Percentiles rank a stretch among this genome's conserved stretches.
Evolutionary conservation across 1,140 invertebrate genomes (phyloP).

Genomic region (Octopus sinensis): DNA sequence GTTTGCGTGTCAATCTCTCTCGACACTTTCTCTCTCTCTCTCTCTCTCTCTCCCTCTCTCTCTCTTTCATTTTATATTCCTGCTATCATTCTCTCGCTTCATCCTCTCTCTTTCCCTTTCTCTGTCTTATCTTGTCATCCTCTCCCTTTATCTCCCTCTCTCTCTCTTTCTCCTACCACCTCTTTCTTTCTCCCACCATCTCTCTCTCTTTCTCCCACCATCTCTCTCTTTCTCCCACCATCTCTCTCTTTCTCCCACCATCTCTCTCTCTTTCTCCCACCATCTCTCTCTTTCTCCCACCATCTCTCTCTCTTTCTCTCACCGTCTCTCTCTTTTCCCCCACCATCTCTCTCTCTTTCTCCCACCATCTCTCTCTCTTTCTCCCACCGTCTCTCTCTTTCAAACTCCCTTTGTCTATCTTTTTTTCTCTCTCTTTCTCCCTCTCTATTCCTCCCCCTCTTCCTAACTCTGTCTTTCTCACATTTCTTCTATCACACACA

Average conservation of each 20-base stretch:
- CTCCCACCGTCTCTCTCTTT: too few species aligned
- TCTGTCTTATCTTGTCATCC: too few species aligned
- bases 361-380: too few species aligned
- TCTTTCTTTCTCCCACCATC: not conserved
- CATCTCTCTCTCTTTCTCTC: not conserved
- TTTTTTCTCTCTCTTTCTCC: slow-evolving; percentile 7
- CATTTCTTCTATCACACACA: too few species aligned
- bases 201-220: not conserved
- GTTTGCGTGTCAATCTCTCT: too few species aligned
- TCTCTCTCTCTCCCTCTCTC: too few species aligned
- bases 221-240: not conserved
- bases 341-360: not conserved
- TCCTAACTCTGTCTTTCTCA: too few species aligned
- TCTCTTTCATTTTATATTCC: too few species aligned
- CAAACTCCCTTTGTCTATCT: not conserved
- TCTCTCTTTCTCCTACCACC: not conserved
- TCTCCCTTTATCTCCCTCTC: not conserved
- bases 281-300: not conserved
- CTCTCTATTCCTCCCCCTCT: not conserved
- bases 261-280: slow-evolving; percentile 8
- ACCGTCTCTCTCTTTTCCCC: not conserved
- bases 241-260: not conserved
- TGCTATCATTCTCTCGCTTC: too few species aligned
- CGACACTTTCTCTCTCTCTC: too few species aligned
- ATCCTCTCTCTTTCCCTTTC: too few species aligned